Evolutionary conservation across 1,140 invertebrate genomes (phyloP).

Genomic region (Drosophila quadrilineata): DNA sequence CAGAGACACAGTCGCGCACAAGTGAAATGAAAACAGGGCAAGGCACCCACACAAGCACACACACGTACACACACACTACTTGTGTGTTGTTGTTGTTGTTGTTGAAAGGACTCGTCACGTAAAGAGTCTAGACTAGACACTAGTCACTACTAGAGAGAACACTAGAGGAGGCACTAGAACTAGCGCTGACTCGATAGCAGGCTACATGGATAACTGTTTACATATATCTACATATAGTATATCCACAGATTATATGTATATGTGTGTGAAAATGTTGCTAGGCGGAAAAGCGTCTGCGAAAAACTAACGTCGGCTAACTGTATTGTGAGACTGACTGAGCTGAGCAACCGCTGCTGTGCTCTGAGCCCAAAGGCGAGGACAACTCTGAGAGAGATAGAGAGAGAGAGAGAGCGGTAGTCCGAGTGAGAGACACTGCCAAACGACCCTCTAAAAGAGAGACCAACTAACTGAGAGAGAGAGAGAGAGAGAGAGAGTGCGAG

Average conservation of each 20-base stretch:
- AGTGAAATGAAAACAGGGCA: slow-evolving; percentile 6
- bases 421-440: slow-evolving; percentile 28
- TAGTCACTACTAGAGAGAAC: slow-evolving; percentile 1
- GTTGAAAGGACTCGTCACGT: slow-evolving; percentile 1
- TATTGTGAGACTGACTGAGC: slow-evolving; percentile 62
- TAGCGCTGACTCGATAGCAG: slow-evolving; percentile 2
- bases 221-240: slow-evolving; percentile 19
- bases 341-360: slow-evolving; percentile 14
- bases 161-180: slow-evolving; percentile 12
- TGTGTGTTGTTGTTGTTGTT: too few species aligned
- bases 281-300: slow-evolving; percentile 76
- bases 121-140: slow-evolving; percentile 16
- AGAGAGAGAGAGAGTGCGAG: slow-evolving; percentile 23
- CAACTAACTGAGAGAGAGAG: slow-evolving; percentile 3
- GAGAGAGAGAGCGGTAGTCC: slow-evolving; percentile 8
- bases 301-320: slow-evolving; percentile 78
- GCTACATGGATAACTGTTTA: slow-evolving; percentile 21
- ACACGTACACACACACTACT: background rate
- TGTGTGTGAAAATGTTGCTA: slow-evolving; percentile 59
- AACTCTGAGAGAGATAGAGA: background rate
- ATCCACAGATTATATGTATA: slow-evolving; percentile 12
- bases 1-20: background rate
- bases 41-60: slow-evolving; percentile 4
- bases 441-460: slow-evolving; percentile 38
- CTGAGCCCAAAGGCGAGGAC: slow-evolving; percentile 49